Evolutionary conservation across 2,113 vertebrate genomes (phyloP), one percentile per base, ranked within the genome.

Genomic region (Saccopteryx leptura): DNA sequence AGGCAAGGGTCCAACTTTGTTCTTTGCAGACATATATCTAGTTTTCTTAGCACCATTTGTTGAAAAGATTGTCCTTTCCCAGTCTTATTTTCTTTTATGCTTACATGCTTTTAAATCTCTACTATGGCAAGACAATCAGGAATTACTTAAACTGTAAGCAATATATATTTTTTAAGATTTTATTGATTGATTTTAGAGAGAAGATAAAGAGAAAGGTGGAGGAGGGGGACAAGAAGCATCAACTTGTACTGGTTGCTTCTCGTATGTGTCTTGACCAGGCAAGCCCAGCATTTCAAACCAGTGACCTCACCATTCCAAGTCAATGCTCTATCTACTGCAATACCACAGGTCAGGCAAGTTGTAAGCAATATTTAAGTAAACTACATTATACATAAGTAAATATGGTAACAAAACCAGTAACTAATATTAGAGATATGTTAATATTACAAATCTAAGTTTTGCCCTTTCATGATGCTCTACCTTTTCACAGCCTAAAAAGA

Each of bases 351-450:
- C n/a, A n/a, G n/a, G n/a, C n/a, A n/a, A n/a, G n/a, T n/a, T n/a
- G n/a, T 80, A 94, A 92, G 75, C 58, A 83, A 63, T 33, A n/a
- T 50, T 48, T 89, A 94, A 95, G 28, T 31, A 87, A 87, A 95
- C 71, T 28, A 54, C 15, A 33, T 69, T 91, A 88, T 17, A 83
- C 46, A 69, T 84, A 79, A 80, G 65, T 74, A 79, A 91, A 85
- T 89, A 68, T 39, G 46, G 2, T 75, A 69, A 58, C 66, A 13
- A n/a, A 88, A 26, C n/a, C 23, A 52, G n/a, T 76, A 76, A 90
- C 39, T 80, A 33, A 82, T 61, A 68, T n/a, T 6, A 78, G 26
- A 79, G 2, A 39, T 63, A 50, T 61, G 17, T 92, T 85, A 65
- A 76, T 92, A 69, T 39, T 48, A 28, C 18, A 50, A 78, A 66